Conservation (phyloP, 2,113 vertebrate genomes). For the Pholis gunnellus region DNA sequence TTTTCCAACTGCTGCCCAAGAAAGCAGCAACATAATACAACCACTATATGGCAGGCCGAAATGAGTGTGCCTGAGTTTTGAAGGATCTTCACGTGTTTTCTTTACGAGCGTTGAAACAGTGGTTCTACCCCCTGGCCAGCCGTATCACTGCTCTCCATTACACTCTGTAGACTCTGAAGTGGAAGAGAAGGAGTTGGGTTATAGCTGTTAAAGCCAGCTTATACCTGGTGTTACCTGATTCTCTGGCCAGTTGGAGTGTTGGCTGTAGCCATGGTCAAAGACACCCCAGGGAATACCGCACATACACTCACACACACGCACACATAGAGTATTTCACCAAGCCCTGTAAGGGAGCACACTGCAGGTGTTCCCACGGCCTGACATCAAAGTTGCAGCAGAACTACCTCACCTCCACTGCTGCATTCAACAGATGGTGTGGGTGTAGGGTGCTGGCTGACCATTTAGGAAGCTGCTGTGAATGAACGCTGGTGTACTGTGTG, state of each 20-base stretch:
- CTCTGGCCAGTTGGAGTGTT: constrained; percentile 38
- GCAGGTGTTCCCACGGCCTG: neutral
- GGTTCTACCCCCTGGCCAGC: constrained; percentile 54
- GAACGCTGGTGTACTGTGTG: constrained; percentile 7
- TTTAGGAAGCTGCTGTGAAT: constrained; percentile 20
- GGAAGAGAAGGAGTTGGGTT: constrained; percentile 48
- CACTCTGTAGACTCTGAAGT: constrained; percentile 29
- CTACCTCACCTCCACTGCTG: neutral
- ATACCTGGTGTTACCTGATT: constrained; percentile 52
- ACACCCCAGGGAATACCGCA: constrained; percentile 35
- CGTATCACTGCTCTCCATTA: constrained; percentile 59
- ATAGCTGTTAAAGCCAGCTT: constrained; percentile 51
- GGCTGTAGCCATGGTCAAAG: constrained; percentile 49
- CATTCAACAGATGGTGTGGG: constrained; percentile 20
- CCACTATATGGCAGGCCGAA: constrained; percentile 41
- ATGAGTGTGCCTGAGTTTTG: constrained; percentile 46
- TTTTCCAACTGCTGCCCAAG: constrained; percentile 28
- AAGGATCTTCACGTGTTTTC: constrained; percentile 68
- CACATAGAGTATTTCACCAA: neutral
- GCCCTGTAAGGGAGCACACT: neutral
- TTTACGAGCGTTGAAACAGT: constrained; percentile 57
- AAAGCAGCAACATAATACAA: constrained; percentile 22
- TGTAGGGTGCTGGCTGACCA: constrained; percentile 21
- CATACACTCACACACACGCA: neutral
- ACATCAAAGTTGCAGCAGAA: constrained; percentile 14